phyloP scores from a whole-genome alignment of 2,888 invertebrate species.

The Tridacna crocea region DNA sequence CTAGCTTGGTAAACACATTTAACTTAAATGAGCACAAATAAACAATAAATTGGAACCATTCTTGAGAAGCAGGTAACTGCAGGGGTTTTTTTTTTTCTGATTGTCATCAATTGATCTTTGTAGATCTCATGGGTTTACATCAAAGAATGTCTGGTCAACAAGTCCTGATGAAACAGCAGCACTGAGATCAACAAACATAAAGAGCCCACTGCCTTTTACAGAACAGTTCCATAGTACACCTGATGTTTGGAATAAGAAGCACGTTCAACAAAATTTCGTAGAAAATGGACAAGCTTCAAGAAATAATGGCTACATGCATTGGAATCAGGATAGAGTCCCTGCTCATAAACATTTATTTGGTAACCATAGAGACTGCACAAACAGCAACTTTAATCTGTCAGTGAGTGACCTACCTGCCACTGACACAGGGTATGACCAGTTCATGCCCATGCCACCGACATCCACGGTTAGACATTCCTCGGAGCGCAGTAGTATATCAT shows the following conservation, averaged over 20 bases:
- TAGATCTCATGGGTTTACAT: conserved; percentile 62
- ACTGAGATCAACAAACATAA: conserved; percentile 47
- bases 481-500: conserved; percentile 56
- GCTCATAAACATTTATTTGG: conserved; percentile 10
- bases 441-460: conserved; percentile 35
- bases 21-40: too few relatives aligned
- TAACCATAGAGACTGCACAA: background rate
- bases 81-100: too few relatives aligned
- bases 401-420: background rate
- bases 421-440: conserved; percentile 30
- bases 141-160: conserved; percentile 71
- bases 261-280: background rate
- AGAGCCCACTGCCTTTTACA: conserved; percentile 56
- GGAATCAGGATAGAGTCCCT: conserved; percentile 7
- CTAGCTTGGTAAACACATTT: too few relatives aligned
- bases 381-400: background rate
- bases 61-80: too few relatives aligned
- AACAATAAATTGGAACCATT: too few relatives aligned
- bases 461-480: conserved; percentile 29
- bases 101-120: conserved; percentile 8
- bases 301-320: conserved; percentile 9
- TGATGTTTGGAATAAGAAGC: conserved; percentile 57
- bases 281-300: conserved; percentile 5
- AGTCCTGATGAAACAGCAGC: conserved; percentile 61
- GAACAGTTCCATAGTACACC: conserved; percentile 59